phyloP scores from a whole-genome alignment of 2,113 vertebrate species.

The Amblyornis subalaris region DNA sequence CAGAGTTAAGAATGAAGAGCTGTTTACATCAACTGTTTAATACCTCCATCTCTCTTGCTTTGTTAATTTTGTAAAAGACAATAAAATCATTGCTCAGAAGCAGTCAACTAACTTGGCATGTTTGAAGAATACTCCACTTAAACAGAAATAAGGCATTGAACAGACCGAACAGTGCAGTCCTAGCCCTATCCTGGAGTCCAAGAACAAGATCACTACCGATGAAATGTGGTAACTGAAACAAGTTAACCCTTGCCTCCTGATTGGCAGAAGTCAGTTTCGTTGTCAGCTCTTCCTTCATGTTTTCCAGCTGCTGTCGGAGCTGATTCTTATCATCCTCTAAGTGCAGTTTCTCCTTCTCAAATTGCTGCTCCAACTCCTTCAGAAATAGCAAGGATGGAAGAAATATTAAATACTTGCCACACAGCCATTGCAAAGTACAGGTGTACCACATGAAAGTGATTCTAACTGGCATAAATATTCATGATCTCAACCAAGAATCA shows the following conservation, averaged over 20 bases:
- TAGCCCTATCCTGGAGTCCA: neutral
- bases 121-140: neutral
- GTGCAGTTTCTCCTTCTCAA: constrained; percentile 84
- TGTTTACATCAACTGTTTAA: neutral
- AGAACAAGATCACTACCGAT: neutral
- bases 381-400: constrained; percentile 9
- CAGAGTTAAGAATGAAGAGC: neutral
- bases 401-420: neutral
- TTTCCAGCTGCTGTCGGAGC: constrained; percentile 85
- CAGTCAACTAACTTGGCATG: neutral
- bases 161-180: neutral
- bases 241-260: constrained; percentile 78
- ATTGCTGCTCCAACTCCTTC: constrained; percentile 93
- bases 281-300: constrained; percentile 84
- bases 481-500: neutral
- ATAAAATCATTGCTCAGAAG: neutral
- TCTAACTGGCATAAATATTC: neutral
- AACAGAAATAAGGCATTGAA: neutral
- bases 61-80: neutral
- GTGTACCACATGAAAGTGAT: neutral
- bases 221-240: neutral
- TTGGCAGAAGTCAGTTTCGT: constrained; percentile 83
- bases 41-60: neutral
- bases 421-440: neutral
- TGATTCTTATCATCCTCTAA: constrained; percentile 89